phyloP scores from a whole-genome alignment of 1,140 invertebrate species.

The Orussus abietinus region DNA sequence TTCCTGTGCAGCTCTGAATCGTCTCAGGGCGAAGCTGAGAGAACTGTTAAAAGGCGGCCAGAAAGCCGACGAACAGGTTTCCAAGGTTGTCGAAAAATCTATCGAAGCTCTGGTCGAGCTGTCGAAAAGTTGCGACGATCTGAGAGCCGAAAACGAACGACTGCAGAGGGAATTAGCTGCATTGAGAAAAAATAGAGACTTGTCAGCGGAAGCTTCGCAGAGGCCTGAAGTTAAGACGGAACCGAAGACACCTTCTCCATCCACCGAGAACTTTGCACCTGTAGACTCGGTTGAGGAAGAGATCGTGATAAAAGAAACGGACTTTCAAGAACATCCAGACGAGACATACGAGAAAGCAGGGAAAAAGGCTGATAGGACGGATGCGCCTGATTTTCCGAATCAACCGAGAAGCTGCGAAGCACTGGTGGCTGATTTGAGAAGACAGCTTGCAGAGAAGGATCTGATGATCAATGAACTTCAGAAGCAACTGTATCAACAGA shows the following conservation, averaged over 20 bases:
- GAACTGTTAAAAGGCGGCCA: slow-evolving; percentile 35
- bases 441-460: slow-evolving; percentile 28
- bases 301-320: too few species aligned
- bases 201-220: slow-evolving; percentile 5
- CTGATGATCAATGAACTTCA: slow-evolving; percentile 19
- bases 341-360: too few species aligned
- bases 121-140: slow-evolving; percentile 30
- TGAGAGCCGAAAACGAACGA: slow-evolving; percentile 28
- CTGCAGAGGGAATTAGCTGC: too few species aligned
- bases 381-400: too few species aligned
- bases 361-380: too few species aligned
- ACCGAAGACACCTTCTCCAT: too few species aligned
- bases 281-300: too few species aligned
- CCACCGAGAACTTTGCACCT: too few species aligned
- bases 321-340: too few species aligned
- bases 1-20: slow-evolving; percentile 38
- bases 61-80: slow-evolving; percentile 28
- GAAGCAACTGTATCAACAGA: slow-evolving; percentile 19
- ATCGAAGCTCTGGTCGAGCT: slow-evolving; percentile 32
- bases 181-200: too few species aligned
- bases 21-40: slow-evolving; percentile 35
- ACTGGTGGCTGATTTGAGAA: slow-evolving; percentile 23
- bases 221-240: too few species aligned
- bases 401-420: slow-evolving; percentile 20
- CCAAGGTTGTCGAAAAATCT: slow-evolving; percentile 29